phyloP scores from a whole-genome alignment of 1,140 invertebrate genomes.

The Doryteuthis pealeii region DNA sequence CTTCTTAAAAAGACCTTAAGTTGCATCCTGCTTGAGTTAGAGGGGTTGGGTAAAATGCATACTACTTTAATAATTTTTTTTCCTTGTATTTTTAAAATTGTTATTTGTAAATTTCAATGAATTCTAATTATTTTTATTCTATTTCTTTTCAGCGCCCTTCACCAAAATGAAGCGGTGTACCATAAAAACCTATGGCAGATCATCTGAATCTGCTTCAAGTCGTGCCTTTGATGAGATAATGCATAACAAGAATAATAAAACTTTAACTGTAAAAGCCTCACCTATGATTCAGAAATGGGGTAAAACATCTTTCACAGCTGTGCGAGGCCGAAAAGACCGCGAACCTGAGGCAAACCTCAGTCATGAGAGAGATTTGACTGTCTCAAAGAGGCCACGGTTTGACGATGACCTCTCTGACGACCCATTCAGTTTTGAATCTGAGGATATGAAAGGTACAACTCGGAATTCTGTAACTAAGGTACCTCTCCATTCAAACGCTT shows the following conservation, averaged over 20 bases:
- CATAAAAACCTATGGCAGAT: constrained; percentile 30
- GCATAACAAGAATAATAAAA: constrained; percentile 24
- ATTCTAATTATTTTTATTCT: neutral
- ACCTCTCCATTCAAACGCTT: constrained; percentile 19
- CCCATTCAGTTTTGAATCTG: constrained; percentile 46
- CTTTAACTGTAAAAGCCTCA: constrained; percentile 32
- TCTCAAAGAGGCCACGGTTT: constrained; percentile 21
- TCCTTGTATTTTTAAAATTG: too few relatives aligned
- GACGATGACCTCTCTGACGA: constrained; percentile 30
- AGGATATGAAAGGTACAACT: constrained; percentile 26
- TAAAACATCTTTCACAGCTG: constrained; percentile 40
- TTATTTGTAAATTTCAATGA: neutral
- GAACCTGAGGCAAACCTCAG: constrained; percentile 18
- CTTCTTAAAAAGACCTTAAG: too few relatives aligned
- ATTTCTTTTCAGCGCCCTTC: constrained; percentile 8
- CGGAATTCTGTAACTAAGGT: neutral
- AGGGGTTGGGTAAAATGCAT: too few relatives aligned
- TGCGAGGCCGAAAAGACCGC: constrained; percentile 26
- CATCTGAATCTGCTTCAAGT: constrained; percentile 32
- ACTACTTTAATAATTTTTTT: too few relatives aligned
- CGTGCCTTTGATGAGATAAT: constrained; percentile 42
- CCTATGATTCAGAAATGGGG: constrained; percentile 41
- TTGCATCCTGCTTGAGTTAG: too few relatives aligned
- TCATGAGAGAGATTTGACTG: constrained; percentile 27
- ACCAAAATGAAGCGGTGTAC: constrained; percentile 16